Percentiles rank a stretch among this genome's conserved stretches.
phyloP scores from a whole-genome alignment of 2,113 vertebrate species.

The Gobio gobio region DNA sequence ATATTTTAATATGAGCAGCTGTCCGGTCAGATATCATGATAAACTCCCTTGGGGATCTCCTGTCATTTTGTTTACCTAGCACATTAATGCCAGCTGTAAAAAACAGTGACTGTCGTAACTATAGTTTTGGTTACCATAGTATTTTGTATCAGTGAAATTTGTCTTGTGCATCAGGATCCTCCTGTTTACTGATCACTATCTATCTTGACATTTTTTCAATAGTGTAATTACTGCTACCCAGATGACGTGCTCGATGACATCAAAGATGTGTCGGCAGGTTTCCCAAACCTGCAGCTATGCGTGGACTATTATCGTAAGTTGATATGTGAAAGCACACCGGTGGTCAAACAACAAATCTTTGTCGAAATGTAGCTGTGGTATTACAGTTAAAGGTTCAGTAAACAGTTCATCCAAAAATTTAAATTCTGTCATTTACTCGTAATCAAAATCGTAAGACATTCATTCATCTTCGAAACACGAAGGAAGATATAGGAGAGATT shows the following conservation, averaged over 20 bases:
- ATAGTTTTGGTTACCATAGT: not conserved
- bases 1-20: not conserved
- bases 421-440: too few species aligned
- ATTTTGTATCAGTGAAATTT: not conserved
- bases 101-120: not conserved
- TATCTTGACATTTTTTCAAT: slow-evolving; percentile 9
- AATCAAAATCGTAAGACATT: too few species aligned
- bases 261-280: slow-evolving; percentile 57
- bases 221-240: slow-evolving; percentile 72
- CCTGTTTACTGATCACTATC: not conserved
- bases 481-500: too few species aligned
- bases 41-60: not conserved
- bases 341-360: not conserved
- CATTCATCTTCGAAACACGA: too few species aligned
- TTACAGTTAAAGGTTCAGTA: not conserved
- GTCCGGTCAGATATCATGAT: not conserved
- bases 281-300: slow-evolving; percentile 69
- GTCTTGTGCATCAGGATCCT: not conserved
- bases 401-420: too few species aligned
- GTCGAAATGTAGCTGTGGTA: not conserved
- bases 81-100: not conserved
- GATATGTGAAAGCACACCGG: not conserved
- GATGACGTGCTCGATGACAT: slow-evolving; percentile 66
- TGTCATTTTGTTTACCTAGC: not conserved
- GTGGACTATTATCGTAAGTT: slow-evolving; percentile 76